Conservation (phyloP, 2,888 invertebrate genomes). For the Drosophila setosimentum region DNA sequence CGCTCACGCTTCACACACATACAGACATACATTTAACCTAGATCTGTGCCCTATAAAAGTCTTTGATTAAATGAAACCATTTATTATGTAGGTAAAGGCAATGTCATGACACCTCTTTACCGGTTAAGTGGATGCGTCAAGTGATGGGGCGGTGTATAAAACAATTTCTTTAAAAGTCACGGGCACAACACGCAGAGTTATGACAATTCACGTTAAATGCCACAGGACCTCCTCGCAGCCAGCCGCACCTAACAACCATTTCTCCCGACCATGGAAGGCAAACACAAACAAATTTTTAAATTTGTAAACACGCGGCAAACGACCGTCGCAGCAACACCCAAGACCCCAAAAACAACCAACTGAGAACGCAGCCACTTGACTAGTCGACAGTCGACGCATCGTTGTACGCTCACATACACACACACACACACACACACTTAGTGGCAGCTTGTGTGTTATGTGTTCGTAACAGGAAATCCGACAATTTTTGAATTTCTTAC, state of each 20-base stretch:
- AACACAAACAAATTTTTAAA: slow-evolving; percentile 80
- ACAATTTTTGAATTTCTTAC: slow-evolving; percentile 72
- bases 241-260: slow-evolving; percentile 7
- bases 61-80: slow-evolving; percentile 81
- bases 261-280: slow-evolving; percentile 46
- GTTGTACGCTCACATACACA: background rate
- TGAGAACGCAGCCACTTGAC: slow-evolving; percentile 61
- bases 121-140: slow-evolving; percentile 4
- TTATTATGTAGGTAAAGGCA: slow-evolving; percentile 76
- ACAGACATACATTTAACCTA: slow-evolving; percentile 58
- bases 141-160: slow-evolving; percentile 36
- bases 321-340: slow-evolving; percentile 41
- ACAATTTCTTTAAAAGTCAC: slow-evolving; percentile 78
- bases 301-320: slow-evolving; percentile 74
- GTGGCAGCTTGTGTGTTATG: slow-evolving; percentile 13
- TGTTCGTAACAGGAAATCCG: slow-evolving; percentile 71
- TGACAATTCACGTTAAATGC: slow-evolving; percentile 58
- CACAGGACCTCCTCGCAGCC: slow-evolving; percentile 9
- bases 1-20: slow-evolving; percentile 41
- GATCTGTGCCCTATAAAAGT: slow-evolving; percentile 63
- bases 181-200: slow-evolving; percentile 57
- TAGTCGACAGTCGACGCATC: slow-evolving; percentile 43
- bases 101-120: slow-evolving; percentile 63
- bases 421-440: background rate
- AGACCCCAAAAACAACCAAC: slow-evolving; percentile 36